A percentile compares a stretch with the other conserved stretches of the same genome.
Conservation (phyloP, 2,113 vertebrate species). For the Indri indri region DNA sequence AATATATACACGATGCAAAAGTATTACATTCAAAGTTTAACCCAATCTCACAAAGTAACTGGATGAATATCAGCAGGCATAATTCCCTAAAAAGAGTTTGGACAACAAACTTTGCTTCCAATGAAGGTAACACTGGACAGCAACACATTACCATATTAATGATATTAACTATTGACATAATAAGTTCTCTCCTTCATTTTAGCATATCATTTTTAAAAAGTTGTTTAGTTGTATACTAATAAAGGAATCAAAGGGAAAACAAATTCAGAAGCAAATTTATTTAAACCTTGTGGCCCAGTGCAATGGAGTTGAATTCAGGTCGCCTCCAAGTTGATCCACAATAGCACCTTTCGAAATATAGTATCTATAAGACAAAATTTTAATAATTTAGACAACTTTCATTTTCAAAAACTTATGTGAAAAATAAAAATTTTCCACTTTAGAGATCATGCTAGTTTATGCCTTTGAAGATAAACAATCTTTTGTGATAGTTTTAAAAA, state of each 20-base stretch:
- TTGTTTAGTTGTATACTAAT: neutral
- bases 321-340: slow-evolving; percentile 98
- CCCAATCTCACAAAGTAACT: neutral
- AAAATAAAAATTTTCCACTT: neutral
- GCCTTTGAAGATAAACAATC: neutral
- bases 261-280: slow-evolving; percentile 49
- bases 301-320: slow-evolving; percentile 98
- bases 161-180: neutral
- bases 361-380: slow-evolving; percentile 87
- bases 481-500: slow-evolving; percentile 13
- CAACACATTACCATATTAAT: neutral
- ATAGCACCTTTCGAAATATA: slow-evolving; percentile 99
- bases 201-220: neutral
- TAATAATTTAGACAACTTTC: slow-evolving; percentile 48
- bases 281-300: slow-evolving; percentile 98
- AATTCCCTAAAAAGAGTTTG: neutral
- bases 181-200: neutral
- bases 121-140: neutral
- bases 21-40: slow-evolving; percentile 29
- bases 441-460: neutral
- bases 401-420: slow-evolving; percentile 29
- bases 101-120: slow-evolving; percentile 31
- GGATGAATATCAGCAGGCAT: neutral
- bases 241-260: neutral
- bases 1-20: neutral